Evolutionary conservation across 2,888 invertebrate species (phyloP).

Genomic region (Nebria brevicollis): DNA sequence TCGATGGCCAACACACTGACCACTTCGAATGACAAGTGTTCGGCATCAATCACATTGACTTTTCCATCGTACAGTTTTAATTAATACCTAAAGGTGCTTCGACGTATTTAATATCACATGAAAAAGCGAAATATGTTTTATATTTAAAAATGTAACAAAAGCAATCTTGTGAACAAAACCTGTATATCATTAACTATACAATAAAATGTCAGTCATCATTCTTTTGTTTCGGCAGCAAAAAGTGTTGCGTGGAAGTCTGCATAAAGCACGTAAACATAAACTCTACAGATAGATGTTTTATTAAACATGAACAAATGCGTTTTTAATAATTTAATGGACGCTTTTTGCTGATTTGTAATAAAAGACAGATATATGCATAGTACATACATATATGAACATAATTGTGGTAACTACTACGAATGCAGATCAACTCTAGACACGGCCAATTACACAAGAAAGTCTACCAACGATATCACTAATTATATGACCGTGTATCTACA

Average conservation of each 20-base stretch:
- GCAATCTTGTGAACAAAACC: not conserved
- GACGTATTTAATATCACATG: too few relatives aligned
- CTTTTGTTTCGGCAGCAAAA: not conserved
- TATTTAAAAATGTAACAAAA: too few relatives aligned
- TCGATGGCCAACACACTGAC: not conserved
- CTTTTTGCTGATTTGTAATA: not conserved
- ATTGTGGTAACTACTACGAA: too few relatives aligned
- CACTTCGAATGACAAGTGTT: not conserved
- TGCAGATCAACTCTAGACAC: not conserved
- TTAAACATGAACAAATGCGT: not conserved
- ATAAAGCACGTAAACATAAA: not conserved
- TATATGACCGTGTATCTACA: not conserved
- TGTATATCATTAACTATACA: not conserved
- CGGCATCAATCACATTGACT: not conserved
- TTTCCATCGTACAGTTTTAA: too few relatives aligned
- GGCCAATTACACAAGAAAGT: not conserved
- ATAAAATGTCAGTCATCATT: not conserved
- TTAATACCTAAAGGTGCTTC: too few relatives aligned
- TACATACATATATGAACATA: too few relatives aligned
- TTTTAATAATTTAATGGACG: not conserved
- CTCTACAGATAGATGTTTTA: not conserved
- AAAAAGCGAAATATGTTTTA: too few relatives aligned
- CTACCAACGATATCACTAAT: not conserved
- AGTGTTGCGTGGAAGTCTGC: not conserved
- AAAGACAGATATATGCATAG: not conserved